These are phyloP conservation scores for Smithornis capensis DNA, from an alignment of 2,113 vertebrate genomes.

Conservation along the genomic window DNA sequence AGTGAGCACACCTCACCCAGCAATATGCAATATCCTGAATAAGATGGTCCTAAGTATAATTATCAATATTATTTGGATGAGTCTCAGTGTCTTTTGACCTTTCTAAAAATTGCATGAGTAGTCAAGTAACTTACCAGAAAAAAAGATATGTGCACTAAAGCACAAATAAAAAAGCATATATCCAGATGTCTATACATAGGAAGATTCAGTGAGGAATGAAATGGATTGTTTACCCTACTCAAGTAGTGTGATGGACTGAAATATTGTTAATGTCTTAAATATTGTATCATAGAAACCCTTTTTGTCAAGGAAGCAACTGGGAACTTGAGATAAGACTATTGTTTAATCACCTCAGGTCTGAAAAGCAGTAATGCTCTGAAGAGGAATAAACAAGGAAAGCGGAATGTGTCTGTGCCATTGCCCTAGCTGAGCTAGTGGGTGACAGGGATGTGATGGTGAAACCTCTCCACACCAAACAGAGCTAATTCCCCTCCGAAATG, in stretches of 20 bases:
- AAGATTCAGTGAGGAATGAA: background rate
- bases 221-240: background rate
- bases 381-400: no score
- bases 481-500: no score
- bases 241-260: background rate
- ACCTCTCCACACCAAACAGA: no score
- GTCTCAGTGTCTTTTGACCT: background rate
- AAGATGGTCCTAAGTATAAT: background rate
- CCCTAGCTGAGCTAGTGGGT: no score
- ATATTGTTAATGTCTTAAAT: no score
- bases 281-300: no score
- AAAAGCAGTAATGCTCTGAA: no score
- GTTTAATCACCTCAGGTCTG: no score
- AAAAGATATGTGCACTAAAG: rapidly evolving
- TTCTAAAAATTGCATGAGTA: background rate
- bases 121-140: background rate
- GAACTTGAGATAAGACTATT: no score
- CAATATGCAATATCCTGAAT: background rate
- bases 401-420: no score
- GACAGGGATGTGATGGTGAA: no score
- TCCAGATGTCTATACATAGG: background rate
- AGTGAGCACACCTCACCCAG: background rate
- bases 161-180: background rate
- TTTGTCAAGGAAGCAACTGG: no score
- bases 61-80: background rate